phyloP scores from a whole-genome alignment of 2,888 invertebrate species.

The Diloba caeruleocephala region DNA sequence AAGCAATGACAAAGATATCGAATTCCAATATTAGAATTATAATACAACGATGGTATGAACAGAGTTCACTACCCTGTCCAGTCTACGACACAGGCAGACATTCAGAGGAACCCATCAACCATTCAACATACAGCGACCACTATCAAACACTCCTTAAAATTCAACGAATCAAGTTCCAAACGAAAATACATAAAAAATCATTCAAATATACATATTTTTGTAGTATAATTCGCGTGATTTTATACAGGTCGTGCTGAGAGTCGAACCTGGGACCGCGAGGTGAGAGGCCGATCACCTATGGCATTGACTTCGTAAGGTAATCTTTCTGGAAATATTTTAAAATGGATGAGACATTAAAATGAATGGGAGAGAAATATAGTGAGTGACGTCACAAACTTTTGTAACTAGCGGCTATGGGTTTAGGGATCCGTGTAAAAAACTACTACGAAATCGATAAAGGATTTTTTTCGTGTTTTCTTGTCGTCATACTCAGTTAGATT shows the following conservation, averaged over 20 bases:
- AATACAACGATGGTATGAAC: conserved; percentile 11
- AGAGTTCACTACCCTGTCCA: conserved; percentile 33
- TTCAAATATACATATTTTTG: conserved; percentile 47
- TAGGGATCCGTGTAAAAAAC: too few relatives aligned
- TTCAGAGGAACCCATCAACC: conserved; percentile 18
- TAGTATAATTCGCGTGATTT: conserved; percentile 56
- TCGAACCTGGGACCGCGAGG: conserved; percentile 60
- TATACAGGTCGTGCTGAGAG: conserved; percentile 52
- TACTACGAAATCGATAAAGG: too few relatives aligned
- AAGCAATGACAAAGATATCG: conserved; percentile 13
- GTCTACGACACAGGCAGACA: conserved; percentile 28
- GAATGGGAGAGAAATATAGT: conserved; percentile 12
- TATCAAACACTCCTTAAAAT: conserved; percentile 24
- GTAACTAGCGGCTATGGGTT: neutral
- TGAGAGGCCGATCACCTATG: conserved; percentile 63
- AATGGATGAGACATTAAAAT: conserved; percentile 34
- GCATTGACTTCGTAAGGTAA: conserved; percentile 55
- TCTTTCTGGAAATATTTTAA: conserved; percentile 30
- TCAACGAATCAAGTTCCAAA: conserved; percentile 37
- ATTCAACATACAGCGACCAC: conserved; percentile 42
- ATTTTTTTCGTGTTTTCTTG: too few relatives aligned
- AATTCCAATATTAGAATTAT: conserved; percentile 17
- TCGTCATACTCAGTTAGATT: too few relatives aligned
- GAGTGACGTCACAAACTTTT: conserved; percentile 31
- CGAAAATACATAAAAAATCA: conserved; percentile 40